phyloP scores from a whole-genome alignment of 53 echinoderm and acorn worm genomes.

The Crossaster papposus region DNA sequence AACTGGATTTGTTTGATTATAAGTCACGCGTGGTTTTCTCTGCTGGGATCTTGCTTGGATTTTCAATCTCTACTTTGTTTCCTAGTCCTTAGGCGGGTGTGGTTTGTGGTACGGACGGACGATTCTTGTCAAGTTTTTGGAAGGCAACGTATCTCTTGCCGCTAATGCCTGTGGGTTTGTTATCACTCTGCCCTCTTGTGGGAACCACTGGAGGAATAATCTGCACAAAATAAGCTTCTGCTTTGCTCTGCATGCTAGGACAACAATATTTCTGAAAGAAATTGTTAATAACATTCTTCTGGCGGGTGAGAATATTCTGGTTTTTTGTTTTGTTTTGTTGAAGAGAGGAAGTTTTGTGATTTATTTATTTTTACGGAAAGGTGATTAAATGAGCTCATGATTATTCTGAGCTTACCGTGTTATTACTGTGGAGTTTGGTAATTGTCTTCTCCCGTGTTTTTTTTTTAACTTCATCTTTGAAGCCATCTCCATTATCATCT shows the following conservation, averaged over 20 bases:
- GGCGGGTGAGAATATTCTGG: not conserved
- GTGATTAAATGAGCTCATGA: not conserved
- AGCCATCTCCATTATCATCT: not conserved
- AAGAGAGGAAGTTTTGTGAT: not conserved
- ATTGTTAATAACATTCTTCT: not conserved
- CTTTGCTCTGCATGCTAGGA: not conserved
- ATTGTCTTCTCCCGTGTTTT: not conserved
- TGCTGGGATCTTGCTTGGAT: not conserved
- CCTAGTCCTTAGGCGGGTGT: not conserved
- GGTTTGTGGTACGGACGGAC: not conserved
- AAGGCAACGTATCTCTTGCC: not conserved
- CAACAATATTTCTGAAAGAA: not conserved
- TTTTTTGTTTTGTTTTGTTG: not conserved
- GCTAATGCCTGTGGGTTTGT: not conserved
- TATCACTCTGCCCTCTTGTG: not conserved
- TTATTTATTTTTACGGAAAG: not conserved
- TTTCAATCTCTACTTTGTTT: not conserved
- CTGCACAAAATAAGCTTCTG: not conserved
- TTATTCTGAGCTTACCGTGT: not conserved
- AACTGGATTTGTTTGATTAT: constrained; percentile 2
- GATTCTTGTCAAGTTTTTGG: not conserved
- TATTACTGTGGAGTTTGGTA: not conserved
- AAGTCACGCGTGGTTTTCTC: not conserved
- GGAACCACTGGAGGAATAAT: not conserved
- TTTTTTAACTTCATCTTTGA: too few relatives aligned